phyloP scores from a whole-genome alignment of 2,888 invertebrate genomes.

The Mactromeris polynyma region DNA sequence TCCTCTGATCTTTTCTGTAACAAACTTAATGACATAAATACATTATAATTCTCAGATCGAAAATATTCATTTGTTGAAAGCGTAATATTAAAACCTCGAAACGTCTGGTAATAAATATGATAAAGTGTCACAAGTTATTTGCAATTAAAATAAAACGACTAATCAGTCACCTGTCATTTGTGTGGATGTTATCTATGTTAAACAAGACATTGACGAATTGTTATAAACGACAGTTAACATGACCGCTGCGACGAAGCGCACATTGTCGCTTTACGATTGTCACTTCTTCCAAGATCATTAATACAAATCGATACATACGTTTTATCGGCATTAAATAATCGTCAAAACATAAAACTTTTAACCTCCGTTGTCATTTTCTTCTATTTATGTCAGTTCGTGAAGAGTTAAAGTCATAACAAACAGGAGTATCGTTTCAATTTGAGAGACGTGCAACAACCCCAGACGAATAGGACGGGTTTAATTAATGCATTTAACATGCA shows the following conservation, averaged over 20 bases:
- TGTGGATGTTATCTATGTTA: conserved; percentile 42
- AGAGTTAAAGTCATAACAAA: background rate
- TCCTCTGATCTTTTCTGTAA: background rate
- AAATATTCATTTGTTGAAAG: conserved; percentile 2
- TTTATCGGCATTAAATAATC: conserved; percentile 9
- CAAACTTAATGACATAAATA: conserved; percentile 10
- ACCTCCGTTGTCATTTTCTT: conserved; percentile 12
- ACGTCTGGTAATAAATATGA: conserved; percentile 35
- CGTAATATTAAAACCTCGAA: background rate
- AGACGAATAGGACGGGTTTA: background rate
- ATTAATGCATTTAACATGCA: background rate
- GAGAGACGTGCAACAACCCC: background rate
- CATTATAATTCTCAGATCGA: conserved; percentile 13
- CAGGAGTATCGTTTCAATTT: conserved; percentile 1
- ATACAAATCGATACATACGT: background rate
- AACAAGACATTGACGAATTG: conserved; percentile 53
- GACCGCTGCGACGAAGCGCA: conserved; percentile 22
- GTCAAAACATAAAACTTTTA: background rate
- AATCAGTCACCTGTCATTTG: conserved; percentile 51
- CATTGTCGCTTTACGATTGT: background rate
- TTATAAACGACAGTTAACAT: conserved; percentile 12
- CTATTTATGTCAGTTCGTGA: background rate
- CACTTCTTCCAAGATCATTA: background rate
- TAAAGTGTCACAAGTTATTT: conserved; percentile 49
- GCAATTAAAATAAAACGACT: conserved; percentile 52